phyloP scores from a whole-genome alignment of 2,113 vertebrate genomes.

The Sebastes fasciatus region DNA sequence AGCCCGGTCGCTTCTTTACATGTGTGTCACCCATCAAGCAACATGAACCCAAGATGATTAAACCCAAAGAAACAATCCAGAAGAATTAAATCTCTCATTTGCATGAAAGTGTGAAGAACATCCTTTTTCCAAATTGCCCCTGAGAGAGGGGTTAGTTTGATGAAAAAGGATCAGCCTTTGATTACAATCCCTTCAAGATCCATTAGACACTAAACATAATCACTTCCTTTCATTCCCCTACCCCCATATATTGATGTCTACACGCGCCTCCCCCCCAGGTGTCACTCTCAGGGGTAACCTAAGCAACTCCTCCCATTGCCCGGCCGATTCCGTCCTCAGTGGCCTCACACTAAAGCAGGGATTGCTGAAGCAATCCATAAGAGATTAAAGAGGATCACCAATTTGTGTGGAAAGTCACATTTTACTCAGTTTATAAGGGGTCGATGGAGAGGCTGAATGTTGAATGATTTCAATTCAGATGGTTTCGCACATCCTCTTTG shows the following conservation, averaged over 20 bases:
- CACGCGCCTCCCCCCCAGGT: slow-evolving; percentile 43
- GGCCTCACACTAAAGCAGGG: slow-evolving; percentile 41
- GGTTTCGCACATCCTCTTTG: slow-evolving; percentile 24
- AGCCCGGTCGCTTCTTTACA: slow-evolving; percentile 19
- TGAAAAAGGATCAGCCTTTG: slow-evolving; percentile 63
- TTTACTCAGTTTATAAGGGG: slow-evolving; percentile 65
- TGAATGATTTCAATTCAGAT: slow-evolving; percentile 50
- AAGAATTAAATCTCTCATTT: slow-evolving; percentile 46
- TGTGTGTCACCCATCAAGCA: slow-evolving; percentile 8
- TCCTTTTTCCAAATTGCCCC: slow-evolving; percentile 54
- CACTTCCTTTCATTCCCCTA: slow-evolving; percentile 54
- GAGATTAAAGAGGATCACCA: slow-evolving; percentile 76
- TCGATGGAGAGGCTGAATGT: slow-evolving; percentile 55
- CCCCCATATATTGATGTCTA: slow-evolving; percentile 62
- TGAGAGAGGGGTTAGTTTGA: slow-evolving; percentile 56
- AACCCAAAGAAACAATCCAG: slow-evolving; percentile 23
- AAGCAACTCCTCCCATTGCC: slow-evolving; percentile 43
- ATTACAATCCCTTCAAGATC: slow-evolving; percentile 71
- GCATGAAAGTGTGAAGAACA: slow-evolving; percentile 44
- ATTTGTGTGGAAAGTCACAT: slow-evolving; percentile 69
- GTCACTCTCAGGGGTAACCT: slow-evolving; percentile 58
- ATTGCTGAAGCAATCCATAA: slow-evolving; percentile 64
- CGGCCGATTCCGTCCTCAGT: slow-evolving; percentile 6
- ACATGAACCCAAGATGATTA: slow-evolving; percentile 33
- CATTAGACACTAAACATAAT: slow-evolving; percentile 70